phyloP scores from a whole-genome alignment of 2,888 invertebrate genomes.

The Pyrrhosoma nymphula region DNA sequence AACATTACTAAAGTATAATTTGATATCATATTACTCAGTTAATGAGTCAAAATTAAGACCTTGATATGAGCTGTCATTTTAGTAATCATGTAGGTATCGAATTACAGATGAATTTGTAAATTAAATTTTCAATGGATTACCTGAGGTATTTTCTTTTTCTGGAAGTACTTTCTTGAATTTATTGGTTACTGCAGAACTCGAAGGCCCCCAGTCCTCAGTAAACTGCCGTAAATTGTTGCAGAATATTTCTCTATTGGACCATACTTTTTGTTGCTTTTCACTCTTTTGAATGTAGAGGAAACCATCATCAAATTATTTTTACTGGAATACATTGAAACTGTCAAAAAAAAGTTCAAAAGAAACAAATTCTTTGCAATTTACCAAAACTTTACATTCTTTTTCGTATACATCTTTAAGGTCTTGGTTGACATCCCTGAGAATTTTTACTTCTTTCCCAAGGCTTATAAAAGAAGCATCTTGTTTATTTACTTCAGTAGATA shows the following conservation, averaged over 20 bases:
- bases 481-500: neutral
- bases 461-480: constrained; percentile 5
- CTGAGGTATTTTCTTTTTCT: neutral
- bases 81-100: neutral
- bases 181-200: neutral
- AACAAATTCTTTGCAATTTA: neutral
- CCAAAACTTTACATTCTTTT: constrained; percentile 29
- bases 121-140: neutral
- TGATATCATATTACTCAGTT: too few species aligned
- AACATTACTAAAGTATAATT: too few species aligned
- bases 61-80: neutral
- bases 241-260: constrained; percentile 16
- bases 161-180: neutral
- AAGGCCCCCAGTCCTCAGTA: constrained; percentile 36
- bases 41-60: neutral
- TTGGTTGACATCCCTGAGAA: neutral
- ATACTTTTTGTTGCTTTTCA: constrained; percentile 52
- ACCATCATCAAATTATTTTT: neutral
- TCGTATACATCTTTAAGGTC: constrained; percentile 20
- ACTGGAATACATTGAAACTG: neutral
- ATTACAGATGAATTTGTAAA: too few species aligned
- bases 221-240: constrained; percentile 10
- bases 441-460: constrained; percentile 41
- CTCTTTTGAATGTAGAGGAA: neutral
- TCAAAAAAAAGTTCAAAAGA: too few species aligned